These are phyloP conservation scores for Polydrusus tereticollis DNA, from an alignment of 2,888 invertebrate species.

Conservation along the genomic window DNA sequence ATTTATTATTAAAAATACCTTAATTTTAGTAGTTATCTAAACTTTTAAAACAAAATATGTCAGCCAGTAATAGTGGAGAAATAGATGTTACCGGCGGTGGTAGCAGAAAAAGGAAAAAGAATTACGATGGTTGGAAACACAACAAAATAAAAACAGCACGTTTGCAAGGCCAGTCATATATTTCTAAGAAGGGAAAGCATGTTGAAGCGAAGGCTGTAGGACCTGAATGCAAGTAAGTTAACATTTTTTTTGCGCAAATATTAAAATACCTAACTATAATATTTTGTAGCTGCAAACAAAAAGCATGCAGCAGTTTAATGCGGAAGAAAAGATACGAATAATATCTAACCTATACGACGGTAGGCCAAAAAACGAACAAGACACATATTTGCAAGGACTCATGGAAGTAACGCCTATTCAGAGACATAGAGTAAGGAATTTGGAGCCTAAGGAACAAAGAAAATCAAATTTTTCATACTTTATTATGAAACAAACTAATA, in stretches of 20 bases:
- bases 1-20: neutral
- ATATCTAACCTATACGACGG: constrained; percentile 38
- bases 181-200: constrained; percentile 44
- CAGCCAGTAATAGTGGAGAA: neutral
- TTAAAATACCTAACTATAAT: constrained; percentile 5
- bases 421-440: constrained; percentile 33
- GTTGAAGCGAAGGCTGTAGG: constrained; percentile 40
- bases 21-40: neutral
- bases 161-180: constrained; percentile 43
- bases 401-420: constrained; percentile 48
- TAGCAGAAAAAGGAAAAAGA: constrained; percentile 45
- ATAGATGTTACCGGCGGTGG: neutral
- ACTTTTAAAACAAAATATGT: neutral
- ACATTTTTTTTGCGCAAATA: constrained; percentile 1
- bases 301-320: constrained; percentile 46
- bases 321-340: constrained; percentile 44
- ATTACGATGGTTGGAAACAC: constrained; percentile 45
- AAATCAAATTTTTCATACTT: constrained; percentile 45
- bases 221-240: constrained; percentile 46
- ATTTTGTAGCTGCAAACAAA: constrained; percentile 42
- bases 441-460: constrained; percentile 25
- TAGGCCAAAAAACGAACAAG: constrained; percentile 49
- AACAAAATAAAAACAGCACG: constrained; percentile 44
- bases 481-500: constrained; percentile 38
- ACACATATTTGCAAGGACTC: constrained; percentile 50